Conservation (phyloP, 2,888 invertebrate genomes). For the Pseudanteris insignis region DNA sequence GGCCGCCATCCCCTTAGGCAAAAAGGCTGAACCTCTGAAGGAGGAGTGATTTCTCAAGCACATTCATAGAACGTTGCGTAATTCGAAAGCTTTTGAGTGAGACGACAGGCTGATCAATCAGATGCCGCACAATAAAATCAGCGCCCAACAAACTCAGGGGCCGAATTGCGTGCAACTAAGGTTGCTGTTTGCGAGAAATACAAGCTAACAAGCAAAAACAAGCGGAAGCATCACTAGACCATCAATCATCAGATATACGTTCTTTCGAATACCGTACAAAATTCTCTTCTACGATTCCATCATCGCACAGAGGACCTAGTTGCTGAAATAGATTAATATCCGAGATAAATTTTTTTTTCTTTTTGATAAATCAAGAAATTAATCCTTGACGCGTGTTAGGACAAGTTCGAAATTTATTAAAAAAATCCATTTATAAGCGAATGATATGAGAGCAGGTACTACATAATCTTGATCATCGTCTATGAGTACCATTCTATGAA, state of each 20-base stretch:
- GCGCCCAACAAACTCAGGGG: slow-evolving; percentile 38
- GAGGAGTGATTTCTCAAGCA: slow-evolving; percentile 73
- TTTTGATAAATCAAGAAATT: not conserved
- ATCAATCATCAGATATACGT: slow-evolving; percentile 18
- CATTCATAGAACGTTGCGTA: slow-evolving; percentile 32
- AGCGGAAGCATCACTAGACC: slow-evolving; percentile 22
- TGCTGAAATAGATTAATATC: slow-evolving; percentile 10
- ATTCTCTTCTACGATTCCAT: slow-evolving; percentile 29
- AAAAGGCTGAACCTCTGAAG: slow-evolving; percentile 85
- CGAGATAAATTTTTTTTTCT: slow-evolving; percentile 7
- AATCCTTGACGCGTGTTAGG: slow-evolving; percentile 24
- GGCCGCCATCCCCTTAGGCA: slow-evolving; percentile 88
- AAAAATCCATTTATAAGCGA: slow-evolving; percentile 25
- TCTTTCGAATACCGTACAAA: slow-evolving; percentile 19
- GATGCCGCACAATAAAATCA: slow-evolving; percentile 35
- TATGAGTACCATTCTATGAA: slow-evolving; percentile 42
- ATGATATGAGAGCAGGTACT: slow-evolving; percentile 34
- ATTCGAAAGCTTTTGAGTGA: slow-evolving; percentile 38
- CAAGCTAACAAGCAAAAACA: slow-evolving; percentile 22
- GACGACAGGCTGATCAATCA: slow-evolving; percentile 35
- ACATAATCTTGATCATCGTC: slow-evolving; percentile 44
- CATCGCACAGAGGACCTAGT: slow-evolving; percentile 34
- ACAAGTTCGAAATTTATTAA: slow-evolving; percentile 33
- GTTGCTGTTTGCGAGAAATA: slow-evolving; percentile 27
- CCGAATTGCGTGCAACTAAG: slow-evolving; percentile 37